Conservation (phyloP, 2,888 invertebrate species). For the Cylindroiulus punctatus region DNA sequence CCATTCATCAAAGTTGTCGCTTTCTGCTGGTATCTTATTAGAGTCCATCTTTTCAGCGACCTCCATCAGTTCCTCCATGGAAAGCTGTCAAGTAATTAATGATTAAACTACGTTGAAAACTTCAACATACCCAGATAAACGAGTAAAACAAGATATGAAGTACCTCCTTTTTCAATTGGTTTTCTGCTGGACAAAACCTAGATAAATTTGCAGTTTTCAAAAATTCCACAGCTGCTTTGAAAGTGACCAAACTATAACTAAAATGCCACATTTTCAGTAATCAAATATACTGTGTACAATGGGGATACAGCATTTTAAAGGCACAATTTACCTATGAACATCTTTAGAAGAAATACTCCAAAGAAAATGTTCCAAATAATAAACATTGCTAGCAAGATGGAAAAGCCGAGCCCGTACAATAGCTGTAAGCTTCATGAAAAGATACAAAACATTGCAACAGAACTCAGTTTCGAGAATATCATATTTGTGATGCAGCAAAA, state of each 20-base stretch:
- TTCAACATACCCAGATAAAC: too few species aligned
- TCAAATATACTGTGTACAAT: too few species aligned
- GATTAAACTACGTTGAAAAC: too few species aligned
- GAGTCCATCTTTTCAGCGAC: conserved; percentile 59
- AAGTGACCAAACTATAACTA: conserved; percentile 65
- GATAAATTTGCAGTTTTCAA: conserved; percentile 63
- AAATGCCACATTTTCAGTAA: neutral
- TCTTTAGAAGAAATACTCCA: conserved; percentile 55
- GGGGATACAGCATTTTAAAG: too few species aligned
- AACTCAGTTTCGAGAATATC: too few species aligned
- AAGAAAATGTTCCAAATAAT: conserved; percentile 62
- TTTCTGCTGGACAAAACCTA: conserved; percentile 59
- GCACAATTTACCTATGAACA: conserved; percentile 48
- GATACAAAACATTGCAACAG: too few species aligned
- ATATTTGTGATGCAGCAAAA: too few species aligned
- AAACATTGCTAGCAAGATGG: conserved; percentile 63
- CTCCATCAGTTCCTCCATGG: conserved; percentile 60
- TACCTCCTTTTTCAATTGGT: conserved; percentile 61
- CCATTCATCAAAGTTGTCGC: conserved; percentile 48
- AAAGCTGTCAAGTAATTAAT: conserved; percentile 59
- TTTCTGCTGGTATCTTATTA: conserved; percentile 46
- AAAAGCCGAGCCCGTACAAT: conserved; percentile 63
- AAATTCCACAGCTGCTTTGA: conserved; percentile 65
- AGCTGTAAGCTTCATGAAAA: conserved; percentile 61
- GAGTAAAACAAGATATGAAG: too few species aligned